Evolutionary conservation across 2,797 vertebrate species (phyloP).

Genomic region (Kryptopterus vitreolus): DNA sequence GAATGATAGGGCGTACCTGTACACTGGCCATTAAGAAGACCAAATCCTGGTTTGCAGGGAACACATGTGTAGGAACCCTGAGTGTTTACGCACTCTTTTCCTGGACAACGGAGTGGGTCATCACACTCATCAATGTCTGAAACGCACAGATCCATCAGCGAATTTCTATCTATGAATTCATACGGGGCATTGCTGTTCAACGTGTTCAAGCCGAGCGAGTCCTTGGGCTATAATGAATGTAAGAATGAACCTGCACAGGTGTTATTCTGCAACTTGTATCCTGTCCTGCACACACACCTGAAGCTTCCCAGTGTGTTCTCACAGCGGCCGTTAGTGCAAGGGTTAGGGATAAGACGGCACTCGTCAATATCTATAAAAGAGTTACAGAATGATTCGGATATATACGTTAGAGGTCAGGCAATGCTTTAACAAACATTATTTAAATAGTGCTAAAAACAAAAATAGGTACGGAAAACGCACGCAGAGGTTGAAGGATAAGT

Average conservation of each 20-base stretch:
- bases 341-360: constrained; percentile 70
- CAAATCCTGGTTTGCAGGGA: constrained; percentile 73
- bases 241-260: constrained; percentile 70
- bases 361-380: constrained; percentile 76
- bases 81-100: constrained; percentile 73
- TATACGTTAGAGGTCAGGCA: not conserved
- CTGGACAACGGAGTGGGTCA: constrained; percentile 70
- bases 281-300: constrained; percentile 79
- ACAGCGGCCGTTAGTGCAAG: constrained; percentile 75
- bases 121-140: constrained; percentile 76
- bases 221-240: not conserved
- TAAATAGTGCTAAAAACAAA: not conserved
- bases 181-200: not conserved
- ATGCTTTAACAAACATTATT: not conserved
- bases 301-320: constrained; percentile 81
- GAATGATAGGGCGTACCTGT: constrained; percentile 55
- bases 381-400: not conserved
- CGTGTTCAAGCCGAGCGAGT: not conserved
- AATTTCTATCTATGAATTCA: not conserved
- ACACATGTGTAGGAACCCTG: constrained; percentile 75
- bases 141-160: not conserved
- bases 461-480: not conserved
- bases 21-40: constrained; percentile 65
- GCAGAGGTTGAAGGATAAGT: not conserved
- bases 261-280: constrained; percentile 75